Evolutionary conservation across 2,888 invertebrate species (phyloP).

Genomic region (Lathronympha strigana): DNA sequence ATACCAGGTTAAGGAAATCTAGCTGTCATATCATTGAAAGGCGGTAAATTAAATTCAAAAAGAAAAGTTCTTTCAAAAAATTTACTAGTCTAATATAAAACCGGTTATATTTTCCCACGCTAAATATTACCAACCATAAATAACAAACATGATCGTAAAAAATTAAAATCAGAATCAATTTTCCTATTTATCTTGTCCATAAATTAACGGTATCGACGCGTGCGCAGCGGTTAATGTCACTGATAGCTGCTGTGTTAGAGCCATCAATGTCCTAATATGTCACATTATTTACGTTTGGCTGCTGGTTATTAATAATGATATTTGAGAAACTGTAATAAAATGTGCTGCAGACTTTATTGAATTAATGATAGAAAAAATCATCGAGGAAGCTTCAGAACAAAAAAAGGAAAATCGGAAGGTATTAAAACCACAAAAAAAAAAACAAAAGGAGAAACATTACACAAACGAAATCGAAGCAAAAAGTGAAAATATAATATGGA

Average conservation of each 20-base stretch:
- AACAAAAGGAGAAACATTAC: neutral
- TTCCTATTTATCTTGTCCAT: conserved; percentile 33
- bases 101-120: conserved; percentile 18
- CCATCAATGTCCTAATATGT: conserved; percentile 39
- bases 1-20: too few species aligned
- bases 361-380: neutral
- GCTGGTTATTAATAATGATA: conserved; percentile 6
- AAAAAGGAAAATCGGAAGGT: neutral
- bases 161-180: conserved; percentile 35
- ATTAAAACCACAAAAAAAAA: neutral
- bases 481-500: too few species aligned
- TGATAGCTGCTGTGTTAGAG: conserved; percentile 38
- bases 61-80: neutral
- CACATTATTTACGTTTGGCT: conserved; percentile 33
- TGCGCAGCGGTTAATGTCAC: conserved; percentile 37
- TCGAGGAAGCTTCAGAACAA: neutral
- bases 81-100: neutral
- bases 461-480: too few species aligned
- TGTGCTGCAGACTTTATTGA: neutral
- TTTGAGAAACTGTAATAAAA: neutral
- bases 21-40: too few species aligned
- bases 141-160: conserved; percentile 30
- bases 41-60: neutral
- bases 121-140: conserved; percentile 17
- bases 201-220: conserved; percentile 37